These are phyloP conservation scores for Heliothis virescens DNA, from an alignment of 1,140 invertebrate species.

Conservation along the genomic window DNA sequence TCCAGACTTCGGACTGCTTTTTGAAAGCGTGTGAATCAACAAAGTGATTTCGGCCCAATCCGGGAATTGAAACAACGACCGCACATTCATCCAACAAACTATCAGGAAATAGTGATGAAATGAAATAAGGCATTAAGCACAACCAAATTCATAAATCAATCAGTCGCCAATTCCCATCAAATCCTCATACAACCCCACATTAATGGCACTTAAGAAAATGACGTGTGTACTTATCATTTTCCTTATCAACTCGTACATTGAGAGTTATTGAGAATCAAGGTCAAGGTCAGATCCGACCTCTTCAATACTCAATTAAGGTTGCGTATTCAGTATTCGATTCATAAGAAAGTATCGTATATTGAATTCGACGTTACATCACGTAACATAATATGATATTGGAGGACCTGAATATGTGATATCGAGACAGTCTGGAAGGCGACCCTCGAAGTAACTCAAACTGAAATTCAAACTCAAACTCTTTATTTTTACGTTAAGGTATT, in stretches of 20 bases:
- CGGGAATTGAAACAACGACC: no score
- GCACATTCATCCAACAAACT: no score
- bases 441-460: no score
- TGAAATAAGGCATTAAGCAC: no score
- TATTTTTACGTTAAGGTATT: no score
- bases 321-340: not conserved
- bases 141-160: no score
- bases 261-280: not conserved
- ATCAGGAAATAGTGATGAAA: no score
- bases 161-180: not conserved
- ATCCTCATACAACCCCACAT: not conserved
- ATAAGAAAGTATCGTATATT: not conserved
- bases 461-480: no score
- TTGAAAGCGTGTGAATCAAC: no score
- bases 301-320: not conserved
- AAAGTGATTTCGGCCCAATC: no score
- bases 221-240: constrained; percentile 3
- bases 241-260: constrained; percentile 4
- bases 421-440: not conserved
- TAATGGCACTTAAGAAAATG: not conserved
- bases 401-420: not conserved
- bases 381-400: not conserved
- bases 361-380: not conserved
- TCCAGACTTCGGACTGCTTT: no score
- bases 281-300: not conserved